phyloP scores from a whole-genome alignment of 2,113 vertebrate species.

The Xenus cinereus region DNA sequence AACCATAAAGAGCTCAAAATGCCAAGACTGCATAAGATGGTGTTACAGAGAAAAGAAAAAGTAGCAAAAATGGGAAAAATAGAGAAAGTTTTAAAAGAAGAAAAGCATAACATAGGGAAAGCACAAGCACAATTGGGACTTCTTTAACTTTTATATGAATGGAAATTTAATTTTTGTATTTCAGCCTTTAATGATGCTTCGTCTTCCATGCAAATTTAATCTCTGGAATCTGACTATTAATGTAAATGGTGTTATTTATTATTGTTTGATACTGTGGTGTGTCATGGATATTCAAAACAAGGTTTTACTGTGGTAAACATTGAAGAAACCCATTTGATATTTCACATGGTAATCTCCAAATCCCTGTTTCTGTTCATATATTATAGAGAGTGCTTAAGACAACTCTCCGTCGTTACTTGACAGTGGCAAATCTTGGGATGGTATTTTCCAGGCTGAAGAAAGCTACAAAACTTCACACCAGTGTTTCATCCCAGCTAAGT shows the following conservation, averaged over 20 bases:
- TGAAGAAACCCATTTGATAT: background rate
- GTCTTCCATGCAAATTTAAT: background rate
- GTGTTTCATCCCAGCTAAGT: background rate
- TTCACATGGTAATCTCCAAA: background rate
- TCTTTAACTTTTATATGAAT: background rate
- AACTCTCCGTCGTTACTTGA: background rate
- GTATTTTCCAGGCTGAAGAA: background rate
- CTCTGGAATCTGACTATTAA: background rate
- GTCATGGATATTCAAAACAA: background rate
- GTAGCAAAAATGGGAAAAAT: background rate
- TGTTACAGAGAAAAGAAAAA: background rate
- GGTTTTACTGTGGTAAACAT: background rate
- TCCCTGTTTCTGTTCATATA: background rate
- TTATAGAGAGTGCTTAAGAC: background rate
- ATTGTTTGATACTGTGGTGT: background rate
- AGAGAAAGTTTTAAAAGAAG: background rate
- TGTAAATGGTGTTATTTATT: background rate
- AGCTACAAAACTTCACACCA: background rate
- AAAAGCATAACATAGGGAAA: background rate
- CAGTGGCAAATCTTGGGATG: background rate
- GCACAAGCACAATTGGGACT: background rate
- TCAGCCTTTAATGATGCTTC: background rate
- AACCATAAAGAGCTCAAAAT: background rate
- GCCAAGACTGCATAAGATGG: rapidly evolving
- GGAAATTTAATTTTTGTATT: background rate